Evolutionary conservation across 2,797 vertebrate genomes (phyloP), one percentile per base, ranked within the genome.

Genomic region (Poecilia wingei): DNA sequence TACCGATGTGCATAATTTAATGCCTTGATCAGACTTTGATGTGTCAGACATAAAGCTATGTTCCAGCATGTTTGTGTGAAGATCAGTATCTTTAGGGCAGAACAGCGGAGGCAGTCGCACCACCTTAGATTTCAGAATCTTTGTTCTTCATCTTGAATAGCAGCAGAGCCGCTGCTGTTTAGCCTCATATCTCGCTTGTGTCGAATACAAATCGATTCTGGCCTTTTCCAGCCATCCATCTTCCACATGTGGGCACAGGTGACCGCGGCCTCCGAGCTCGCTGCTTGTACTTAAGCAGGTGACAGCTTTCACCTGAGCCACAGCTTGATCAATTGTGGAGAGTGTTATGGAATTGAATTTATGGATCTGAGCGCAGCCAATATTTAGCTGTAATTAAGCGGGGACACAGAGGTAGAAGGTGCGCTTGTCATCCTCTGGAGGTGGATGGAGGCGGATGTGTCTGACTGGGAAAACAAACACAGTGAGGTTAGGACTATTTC

Each of bases 381-480:
- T 80, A 76, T 84, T 90, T 87, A 74, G 72, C 64, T 72, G 33
- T 89, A 92, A 92, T 94, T 93, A 92, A 88, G 74, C 68, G 46
- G 72, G 76, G 81, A 88, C 86, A 87, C 91, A 84, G 49, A 79
- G 86, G 93, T 87, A 79, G 83, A 83, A 90, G 59, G 71, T 87
- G 84, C 6, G 76, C 80, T 82, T 22, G 36, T 53, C 20, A 53
- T 90, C 86, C 89, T 83, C 57, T 22, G 89, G 89, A 90, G 91
- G 90, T 71, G 33, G 69, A 73, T 64, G 43, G 77, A 82, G 80
- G 82, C 78, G 81, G 78, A 85, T 85, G 77, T 49, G 84, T 57
- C 85, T 82, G 79, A 85, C 85, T 74, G 83, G 80, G 74, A 59
- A 57, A 70, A 73, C 43, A 53, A 53, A 74, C 74, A n/a, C 22